Conservation (phyloP, 2,797 vertebrate species). For the Eurystomus glaucurus region DNA sequence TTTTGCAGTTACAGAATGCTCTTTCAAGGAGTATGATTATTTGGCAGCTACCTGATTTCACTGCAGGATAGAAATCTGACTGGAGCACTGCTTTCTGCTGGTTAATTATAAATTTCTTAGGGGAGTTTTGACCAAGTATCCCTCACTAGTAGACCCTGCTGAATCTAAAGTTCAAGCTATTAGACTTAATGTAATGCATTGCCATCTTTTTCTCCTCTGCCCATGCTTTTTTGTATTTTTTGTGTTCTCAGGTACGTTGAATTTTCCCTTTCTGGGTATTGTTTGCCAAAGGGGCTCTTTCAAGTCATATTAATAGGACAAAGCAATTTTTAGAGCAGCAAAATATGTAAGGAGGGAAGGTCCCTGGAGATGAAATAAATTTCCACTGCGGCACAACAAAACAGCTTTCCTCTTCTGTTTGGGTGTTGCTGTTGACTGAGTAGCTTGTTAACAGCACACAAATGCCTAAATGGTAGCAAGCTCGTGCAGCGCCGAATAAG, state of each 20-base stretch:
- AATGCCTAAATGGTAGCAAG: neutral
- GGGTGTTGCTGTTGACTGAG: neutral
- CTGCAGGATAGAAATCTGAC: constrained; percentile 27
- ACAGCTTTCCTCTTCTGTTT: constrained; percentile 5
- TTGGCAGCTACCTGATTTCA: constrained; percentile 32
- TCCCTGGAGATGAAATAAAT: constrained; percentile 31
- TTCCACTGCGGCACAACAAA: neutral
- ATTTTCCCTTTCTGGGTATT: constrained; percentile 37
- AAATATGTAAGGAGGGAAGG: constrained; percentile 46
- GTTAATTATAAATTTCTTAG: constrained; percentile 60
- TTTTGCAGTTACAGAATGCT: neutral
- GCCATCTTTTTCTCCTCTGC: neutral
- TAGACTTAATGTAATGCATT: neutral
- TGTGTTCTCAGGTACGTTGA: constrained; percentile 8
- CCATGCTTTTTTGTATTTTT: neutral
- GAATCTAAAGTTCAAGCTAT: constrained; percentile 31
- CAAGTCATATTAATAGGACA: constrained; percentile 23
- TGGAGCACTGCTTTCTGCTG: constrained; percentile 26
- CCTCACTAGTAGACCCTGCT: neutral
- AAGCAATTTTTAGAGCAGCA: constrained; percentile 61
- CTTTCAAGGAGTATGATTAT: constrained; percentile 34
- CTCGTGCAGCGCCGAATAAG: neutral
- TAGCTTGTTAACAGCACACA: neutral
- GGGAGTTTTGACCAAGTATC: constrained; percentile 1
- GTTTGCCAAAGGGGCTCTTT: constrained; percentile 50